Evolutionary conservation across 2,888 invertebrate species (phyloP), one percentile per base, ranked within the genome.

Genomic region (Eupithecia pulchellata): DNA sequence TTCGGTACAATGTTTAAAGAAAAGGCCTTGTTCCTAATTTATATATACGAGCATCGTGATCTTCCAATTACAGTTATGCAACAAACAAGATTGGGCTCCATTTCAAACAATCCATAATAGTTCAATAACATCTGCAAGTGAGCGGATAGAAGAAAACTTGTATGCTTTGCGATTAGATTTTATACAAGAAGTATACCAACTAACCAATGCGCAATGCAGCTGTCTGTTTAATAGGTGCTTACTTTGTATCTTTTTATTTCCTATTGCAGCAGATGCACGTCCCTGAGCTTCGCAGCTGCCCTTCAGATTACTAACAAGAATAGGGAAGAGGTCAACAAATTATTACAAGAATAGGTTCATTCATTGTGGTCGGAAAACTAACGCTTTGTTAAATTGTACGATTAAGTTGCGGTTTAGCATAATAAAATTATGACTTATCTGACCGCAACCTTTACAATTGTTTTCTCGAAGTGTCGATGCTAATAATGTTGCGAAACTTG

Each of bases 11-110:
- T 68, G 67, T 69, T 55, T 69, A 63, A 68, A 74, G 65, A 73
- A 73, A 72, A 73, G 75, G 68, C 78, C 78, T 78, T 77, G 78
- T 65, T 74, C 78, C 66, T 71, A 78, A 78, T 78, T 77, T 72
- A 69, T 71, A 72, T 75, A 64, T 70, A 71, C 58, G 75, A 71
- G 70, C 60, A 64, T 69, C 67, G 72, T 70, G 71, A 71, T 75
- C 74, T 70, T 69, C 52, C 75, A 78, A 77, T 77, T 78, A 68
- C 69, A 75, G 73, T 72, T 76, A 73, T 72, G 73, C 66, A 75
- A 74, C 68, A 70, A 71, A 71, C 66, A 71, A 66, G 13, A 39
- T 47, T 32, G 68, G 42, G 66, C 61, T 66, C 66, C 30, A 68
- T 66, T 34, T 58, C 55, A 32, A 63, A 66, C 66, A 63, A 64